phyloP scores from a whole-genome alignment of 2,888 invertebrate species.

The Coremacera marginata region DNA sequence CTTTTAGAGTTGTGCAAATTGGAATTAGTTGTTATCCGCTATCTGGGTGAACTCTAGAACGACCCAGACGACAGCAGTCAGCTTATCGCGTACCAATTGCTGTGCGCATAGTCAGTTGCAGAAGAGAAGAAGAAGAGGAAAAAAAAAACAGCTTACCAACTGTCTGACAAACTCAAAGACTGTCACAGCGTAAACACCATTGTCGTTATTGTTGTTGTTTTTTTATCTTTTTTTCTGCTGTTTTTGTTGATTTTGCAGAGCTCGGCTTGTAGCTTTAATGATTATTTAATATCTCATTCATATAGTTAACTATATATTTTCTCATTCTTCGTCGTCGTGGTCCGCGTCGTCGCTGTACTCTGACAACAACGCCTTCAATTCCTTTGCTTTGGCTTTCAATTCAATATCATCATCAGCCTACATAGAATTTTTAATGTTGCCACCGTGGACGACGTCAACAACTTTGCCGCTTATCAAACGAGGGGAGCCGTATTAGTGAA shows the following conservation, averaged over 20 bases:
- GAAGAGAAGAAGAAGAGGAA: not conserved
- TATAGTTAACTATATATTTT: not conserved
- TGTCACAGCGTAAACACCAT: slow-evolving; percentile 8
- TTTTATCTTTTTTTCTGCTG: not conserved
- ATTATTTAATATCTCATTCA: slow-evolving; percentile 31
- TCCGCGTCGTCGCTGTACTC: not conserved
- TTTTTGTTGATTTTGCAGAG: slow-evolving; percentile 18
- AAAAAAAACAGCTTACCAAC: not conserved
- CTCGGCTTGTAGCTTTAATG: slow-evolving; percentile 13
- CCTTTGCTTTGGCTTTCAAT: slow-evolving; percentile 2
- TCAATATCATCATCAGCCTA: slow-evolving; percentile 16
- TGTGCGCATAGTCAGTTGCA: not conserved
- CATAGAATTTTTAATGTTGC: slow-evolving; percentile 33
- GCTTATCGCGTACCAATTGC: slow-evolving; percentile 11
- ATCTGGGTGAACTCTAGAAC: slow-evolving; percentile 14
- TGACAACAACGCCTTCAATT: not conserved
- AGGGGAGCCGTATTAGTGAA: slow-evolving; percentile 22
- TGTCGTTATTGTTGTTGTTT: slow-evolving; percentile 3
- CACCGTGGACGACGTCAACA: slow-evolving; percentile 31
- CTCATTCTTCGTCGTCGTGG: not conserved
- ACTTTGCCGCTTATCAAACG: slow-evolving; percentile 22
- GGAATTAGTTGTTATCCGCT: slow-evolving; percentile 10
- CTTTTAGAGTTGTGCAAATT: not conserved
- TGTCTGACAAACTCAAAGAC: slow-evolving; percentile 9
- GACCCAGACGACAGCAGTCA: slow-evolving; percentile 10